phyloP scores from a whole-genome alignment of 1,140 invertebrate species.

The Samia ricini region DNA sequence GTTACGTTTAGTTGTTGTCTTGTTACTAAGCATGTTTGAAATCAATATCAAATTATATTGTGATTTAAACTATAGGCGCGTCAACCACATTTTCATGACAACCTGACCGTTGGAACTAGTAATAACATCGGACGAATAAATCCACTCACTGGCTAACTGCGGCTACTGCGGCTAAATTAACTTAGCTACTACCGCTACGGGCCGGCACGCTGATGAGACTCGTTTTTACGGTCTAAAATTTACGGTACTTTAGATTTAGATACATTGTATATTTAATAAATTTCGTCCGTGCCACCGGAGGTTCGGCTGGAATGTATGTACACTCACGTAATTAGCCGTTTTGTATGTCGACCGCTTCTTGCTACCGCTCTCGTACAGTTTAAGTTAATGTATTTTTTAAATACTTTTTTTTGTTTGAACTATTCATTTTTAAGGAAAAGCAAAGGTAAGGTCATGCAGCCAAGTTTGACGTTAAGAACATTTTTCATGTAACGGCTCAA shows the following conservation, averaged over 20 bases:
- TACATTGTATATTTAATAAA: not conserved
- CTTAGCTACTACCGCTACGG: conserved; percentile 4
- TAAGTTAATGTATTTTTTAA: no score
- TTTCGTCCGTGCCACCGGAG: not conserved
- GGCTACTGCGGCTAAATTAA: conserved; percentile 6
- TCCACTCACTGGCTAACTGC: not conserved
- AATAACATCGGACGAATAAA: conserved; percentile 5
- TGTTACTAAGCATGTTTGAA: no score
- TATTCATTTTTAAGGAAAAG: no score
- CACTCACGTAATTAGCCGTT: not conserved
- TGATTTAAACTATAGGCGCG: no score
- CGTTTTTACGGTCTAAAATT: no score
- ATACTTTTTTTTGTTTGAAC: no score
- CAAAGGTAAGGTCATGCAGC: no score
- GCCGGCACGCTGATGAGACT: not conserved
- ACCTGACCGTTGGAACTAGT: conserved; percentile 1
- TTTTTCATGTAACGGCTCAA: no score
- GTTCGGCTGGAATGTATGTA: not conserved
- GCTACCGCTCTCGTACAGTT: not conserved
- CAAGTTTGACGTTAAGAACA: no score
- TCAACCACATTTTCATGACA: not conserved
- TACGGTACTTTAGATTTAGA: not conserved
- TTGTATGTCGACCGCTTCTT: not conserved
- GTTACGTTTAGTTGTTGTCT: no score
- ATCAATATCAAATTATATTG: no score